Percentiles rank a stretch among this genome's conserved stretches.
Conservation (phyloP, 92 coral and sea anemone genomes). For the Porites divaricata region DNA sequence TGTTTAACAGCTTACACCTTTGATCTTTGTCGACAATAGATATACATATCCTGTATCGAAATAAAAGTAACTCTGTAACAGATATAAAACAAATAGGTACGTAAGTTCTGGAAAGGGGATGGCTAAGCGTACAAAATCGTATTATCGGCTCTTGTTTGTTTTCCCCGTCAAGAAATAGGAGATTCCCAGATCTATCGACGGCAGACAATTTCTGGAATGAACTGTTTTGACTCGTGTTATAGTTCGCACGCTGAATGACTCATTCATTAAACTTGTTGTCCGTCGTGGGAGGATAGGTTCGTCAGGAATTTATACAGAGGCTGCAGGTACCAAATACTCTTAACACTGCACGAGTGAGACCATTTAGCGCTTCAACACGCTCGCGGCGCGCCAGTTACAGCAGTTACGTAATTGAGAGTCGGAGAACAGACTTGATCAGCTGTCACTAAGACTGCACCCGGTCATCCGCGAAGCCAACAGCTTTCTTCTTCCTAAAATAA, state of each 20-base stretch:
- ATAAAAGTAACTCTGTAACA: conserved; percentile 52
- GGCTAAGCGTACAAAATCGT: conserved; percentile 13
- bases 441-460: neutral
- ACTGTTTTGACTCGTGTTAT: neutral
- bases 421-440: neutral
- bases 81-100: conserved; percentile 9
- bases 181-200: neutral
- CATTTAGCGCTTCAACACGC: conserved; percentile 1
- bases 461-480: conserved; percentile 22
- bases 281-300: conserved; percentile 26
- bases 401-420: neutral
- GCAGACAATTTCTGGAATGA: conserved; percentile 21
- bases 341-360: neutral
- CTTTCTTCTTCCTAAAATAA: conserved; percentile 31
- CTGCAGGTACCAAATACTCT: neutral
- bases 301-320: conserved; percentile 11
- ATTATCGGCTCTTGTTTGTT: conserved; percentile 1
- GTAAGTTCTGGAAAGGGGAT: conserved; percentile 32
- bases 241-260: conserved; percentile 25
- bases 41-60: conserved; percentile 39
- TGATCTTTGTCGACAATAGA: conserved; percentile 19
- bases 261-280: conserved; percentile 21
- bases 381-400: conserved; percentile 9
- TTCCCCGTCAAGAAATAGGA: conserved; percentile 6
- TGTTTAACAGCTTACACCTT: neutral